Base-by-base conservation (phyloP, 1,140 invertebrate species). In the Drosophila asahinai region DNA sequence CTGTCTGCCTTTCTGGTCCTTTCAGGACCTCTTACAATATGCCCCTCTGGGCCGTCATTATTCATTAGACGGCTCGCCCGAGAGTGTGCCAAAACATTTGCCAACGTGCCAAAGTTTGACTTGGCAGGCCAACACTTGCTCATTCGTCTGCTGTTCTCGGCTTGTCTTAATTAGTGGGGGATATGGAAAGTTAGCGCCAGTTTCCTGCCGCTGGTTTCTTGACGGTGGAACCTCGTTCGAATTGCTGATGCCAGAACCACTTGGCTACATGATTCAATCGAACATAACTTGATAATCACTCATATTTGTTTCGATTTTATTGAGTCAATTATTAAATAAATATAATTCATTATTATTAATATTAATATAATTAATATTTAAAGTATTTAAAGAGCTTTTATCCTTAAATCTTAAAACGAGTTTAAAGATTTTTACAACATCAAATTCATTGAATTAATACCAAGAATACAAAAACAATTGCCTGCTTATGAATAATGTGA, bases 1-100 rank as follows among this genome's bases (percentile, higher is more conserved):
- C 27, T 38, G 54, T 66, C 54, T 63, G 71, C 22, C 47, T 59
- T 43, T 63, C 55, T 49, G 42, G 48, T 14, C 30, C 48, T 62
- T 64, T 30, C 15, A 22, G 62, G 67, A 51, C 63, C 30, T 67
- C 45, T 78, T 62, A 52, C 54, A 57, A 40, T 57, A 78, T 60
- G 64, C 45, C 64, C 64, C 64, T 77, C 40, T 57, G 57, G 74
- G 64, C 64, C 47, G 74, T 54, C 74, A 78, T 78, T 78, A 78
- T 78, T 78, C 64, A 78, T 78, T 78, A 78, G 71, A 54, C 25
- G 42, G 25, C 27, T 51, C 15, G 55, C 45, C 60, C 15, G 30
- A 54, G 48, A 33, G 27, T 38, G 67, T 52, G 38, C 30, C 47
- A 25, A 65, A 54, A 63, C 17, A 22, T 66, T 48, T 55, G 42